Percentiles rank a stretch among this genome's conserved stretches.
Conservation (phyloP, 2,113 vertebrate species). For the Daubentonia madagascariensis region DNA sequence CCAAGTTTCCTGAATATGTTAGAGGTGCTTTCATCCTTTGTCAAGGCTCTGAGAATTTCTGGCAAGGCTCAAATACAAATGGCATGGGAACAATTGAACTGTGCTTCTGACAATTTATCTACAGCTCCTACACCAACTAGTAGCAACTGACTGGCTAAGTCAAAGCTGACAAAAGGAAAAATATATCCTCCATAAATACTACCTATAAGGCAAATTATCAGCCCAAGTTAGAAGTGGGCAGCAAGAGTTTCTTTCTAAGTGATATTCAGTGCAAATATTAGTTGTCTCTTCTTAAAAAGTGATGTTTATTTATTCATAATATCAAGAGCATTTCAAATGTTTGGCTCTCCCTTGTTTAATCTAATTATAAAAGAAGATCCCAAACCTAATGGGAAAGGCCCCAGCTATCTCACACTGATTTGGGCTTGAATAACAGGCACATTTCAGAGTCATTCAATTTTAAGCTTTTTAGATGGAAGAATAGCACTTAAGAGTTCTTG, state of each 20-base stretch:
- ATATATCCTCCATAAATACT: background rate
- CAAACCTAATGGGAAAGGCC: background rate
- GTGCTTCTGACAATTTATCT: slow-evolving; percentile 37
- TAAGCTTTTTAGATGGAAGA: background rate
- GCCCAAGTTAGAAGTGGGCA: background rate
- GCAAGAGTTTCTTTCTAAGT: slow-evolving; percentile 28
- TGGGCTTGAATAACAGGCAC: background rate
- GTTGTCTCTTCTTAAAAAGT: background rate
- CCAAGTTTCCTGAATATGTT: slow-evolving; percentile 59
- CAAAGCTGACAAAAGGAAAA: slow-evolving; percentile 40
- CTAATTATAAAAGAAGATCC: background rate
- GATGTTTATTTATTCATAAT: background rate
- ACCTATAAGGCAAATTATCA: background rate
- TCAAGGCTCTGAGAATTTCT: slow-evolving; percentile 41
- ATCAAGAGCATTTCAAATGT: slow-evolving; percentile 14
- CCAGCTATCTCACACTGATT: background rate
- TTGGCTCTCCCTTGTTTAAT: background rate
- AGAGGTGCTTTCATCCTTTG: slow-evolving; percentile 11
- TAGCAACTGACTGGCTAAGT: background rate
- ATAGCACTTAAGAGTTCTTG: background rate
- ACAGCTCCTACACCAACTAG: background rate
- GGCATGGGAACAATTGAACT: slow-evolving; percentile 18
- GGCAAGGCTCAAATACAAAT: slow-evolving; percentile 32
- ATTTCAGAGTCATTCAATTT: background rate
- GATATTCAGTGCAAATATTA: slow-evolving; percentile 13